Percentiles rank a stretch among this genome's conserved stretches.
Conservation (phyloP, 2,113 vertebrate species). For the Aegotheles bennettii region DNA sequence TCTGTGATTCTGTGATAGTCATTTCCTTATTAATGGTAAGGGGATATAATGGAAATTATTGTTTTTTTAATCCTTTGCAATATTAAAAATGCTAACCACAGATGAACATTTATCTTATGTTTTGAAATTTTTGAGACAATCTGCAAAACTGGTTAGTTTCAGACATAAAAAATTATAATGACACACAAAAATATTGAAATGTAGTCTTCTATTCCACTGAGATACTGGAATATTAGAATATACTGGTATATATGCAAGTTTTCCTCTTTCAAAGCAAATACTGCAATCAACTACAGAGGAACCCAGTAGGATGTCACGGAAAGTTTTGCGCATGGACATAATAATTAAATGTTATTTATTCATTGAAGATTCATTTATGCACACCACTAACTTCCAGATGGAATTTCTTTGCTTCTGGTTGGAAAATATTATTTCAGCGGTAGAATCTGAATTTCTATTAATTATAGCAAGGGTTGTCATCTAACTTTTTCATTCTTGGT, state of each 20-base stretch:
- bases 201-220: background rate
- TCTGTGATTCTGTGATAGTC: too few relatives aligned
- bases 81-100: background rate
- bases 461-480: background rate
- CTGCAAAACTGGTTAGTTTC: background rate
- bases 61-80: rapidly evolving
- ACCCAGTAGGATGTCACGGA: background rate
- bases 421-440: background rate
- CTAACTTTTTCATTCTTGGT: background rate
- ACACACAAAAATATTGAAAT: background rate
- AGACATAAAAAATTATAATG: background rate
- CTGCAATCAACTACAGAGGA: background rate
- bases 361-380: background rate
- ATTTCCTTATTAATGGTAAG: background rate
- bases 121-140: background rate
- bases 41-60: background rate
- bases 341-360: background rate
- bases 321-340: background rate
- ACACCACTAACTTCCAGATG: background rate
- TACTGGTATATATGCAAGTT: background rate
- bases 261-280: background rate
- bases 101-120: background rate
- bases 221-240: background rate
- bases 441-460: background rate
- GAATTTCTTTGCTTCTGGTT: background rate